Percentiles rank a stretch among this genome's conserved stretches.
phyloP scores from a whole-genome alignment of 2,888 invertebrate genomes.

The Barypeithes pellucidus region DNA sequence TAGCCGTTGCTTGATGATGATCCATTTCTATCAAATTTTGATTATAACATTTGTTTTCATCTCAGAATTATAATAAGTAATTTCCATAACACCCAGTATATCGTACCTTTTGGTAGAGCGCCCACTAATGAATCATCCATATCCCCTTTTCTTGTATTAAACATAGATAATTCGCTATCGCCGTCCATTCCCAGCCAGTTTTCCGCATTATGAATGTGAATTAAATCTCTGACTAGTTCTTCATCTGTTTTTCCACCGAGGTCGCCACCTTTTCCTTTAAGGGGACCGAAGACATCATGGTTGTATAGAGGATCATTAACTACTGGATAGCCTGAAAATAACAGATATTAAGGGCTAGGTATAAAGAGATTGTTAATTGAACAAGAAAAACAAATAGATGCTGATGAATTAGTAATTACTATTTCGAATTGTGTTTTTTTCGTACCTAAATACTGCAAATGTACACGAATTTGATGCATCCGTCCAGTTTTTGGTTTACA shows the following conservation, averaged over 20 bases:
- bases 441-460: conserved; percentile 97
- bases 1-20: no score
- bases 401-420: no score
- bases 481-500: conserved; percentile 97
- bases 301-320: conserved; percentile 98
- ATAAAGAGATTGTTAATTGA: no score
- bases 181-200: conserved; percentile 95
- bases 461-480: conserved; percentile 99
- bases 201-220: conserved; percentile 94
- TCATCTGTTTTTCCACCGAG: conserved; percentile 92
- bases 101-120: conserved; percentile 68
- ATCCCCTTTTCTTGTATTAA: conserved; percentile 80
- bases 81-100: no score
- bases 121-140: conserved; percentile 66
- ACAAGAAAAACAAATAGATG: no score
- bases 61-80: no score
- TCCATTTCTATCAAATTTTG: no score
- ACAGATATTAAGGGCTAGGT: no score
- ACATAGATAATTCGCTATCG: conserved; percentile 87
- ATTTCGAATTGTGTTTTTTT: no score
- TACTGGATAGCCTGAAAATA: conserved; percentile 91
- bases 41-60: no score
- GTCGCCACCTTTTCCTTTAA: conserved; percentile 91
- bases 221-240: conserved; percentile 89
- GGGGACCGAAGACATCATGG: conserved; percentile 94